Base-by-base conservation (phyloP, 2,888 invertebrate genomes). In the Drosophila mimica region DNA sequence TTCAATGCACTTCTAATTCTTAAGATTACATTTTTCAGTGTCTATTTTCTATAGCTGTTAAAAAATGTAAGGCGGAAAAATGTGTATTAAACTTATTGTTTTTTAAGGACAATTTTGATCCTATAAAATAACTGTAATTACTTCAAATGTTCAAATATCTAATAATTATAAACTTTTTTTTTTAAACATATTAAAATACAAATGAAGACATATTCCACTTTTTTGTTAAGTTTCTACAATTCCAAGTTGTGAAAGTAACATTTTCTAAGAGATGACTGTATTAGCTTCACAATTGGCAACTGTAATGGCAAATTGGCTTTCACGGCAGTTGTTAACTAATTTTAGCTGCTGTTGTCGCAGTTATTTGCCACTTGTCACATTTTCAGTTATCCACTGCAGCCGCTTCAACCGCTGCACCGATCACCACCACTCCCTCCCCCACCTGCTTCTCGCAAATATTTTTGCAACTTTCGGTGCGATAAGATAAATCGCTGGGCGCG, bases 401-500 rank as follows among this genome's bases (percentile, higher is more conserved):
- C 25, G 15, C 15, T 46, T 13, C 46, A 13, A 5, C 7, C 20
- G 46, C 13, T 46, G 46, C 25, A 46, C 28, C 28, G 36, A 40
- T 9, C 31, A 30, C 34, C 38, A 6, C 25, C 8, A 4, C 13
- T 8, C 33, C 40, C 15, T 28, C 5, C 38, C 40, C 15, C 34
- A 8, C 38, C 28, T 13, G 9, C 54, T 17, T 28, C 4, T 25
- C 31, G 56, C 30, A 52, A 51, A 20, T 48, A 30, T 46, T 68
- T 68, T 67, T 58, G 56, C 60, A 60, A 75, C 74, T 79, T 83
- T 81, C 74, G 71, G 74, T 73, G 66, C 54, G 69, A 60, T 85
- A 85, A 85, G 85, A 87, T 87, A 87, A 81, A 81, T 76, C 31
- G 46, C 57, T n/a, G 25, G 25, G 25, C 25, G 25, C 8, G 9